These are phyloP conservation scores for Cotesia typhae DNA, from an alignment of 1,140 invertebrate species.

Conservation along the genomic window DNA sequence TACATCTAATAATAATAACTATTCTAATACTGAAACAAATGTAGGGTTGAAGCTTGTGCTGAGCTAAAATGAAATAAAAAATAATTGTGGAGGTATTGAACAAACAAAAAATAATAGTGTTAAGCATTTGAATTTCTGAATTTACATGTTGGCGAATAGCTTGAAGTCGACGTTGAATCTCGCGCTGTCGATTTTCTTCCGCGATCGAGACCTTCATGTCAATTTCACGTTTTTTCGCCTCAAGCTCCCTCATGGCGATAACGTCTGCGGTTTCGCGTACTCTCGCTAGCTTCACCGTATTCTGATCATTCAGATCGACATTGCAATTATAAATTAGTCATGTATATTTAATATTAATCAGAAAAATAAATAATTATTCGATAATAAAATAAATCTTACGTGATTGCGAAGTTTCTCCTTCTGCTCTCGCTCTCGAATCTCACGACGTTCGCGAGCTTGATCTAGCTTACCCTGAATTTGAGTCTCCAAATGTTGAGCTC, in stretches of 20 bases:
- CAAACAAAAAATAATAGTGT: constrained; percentile 26
- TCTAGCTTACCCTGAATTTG: constrained; percentile 79
- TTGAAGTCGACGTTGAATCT: constrained; percentile 82
- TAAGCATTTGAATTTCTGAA: constrained; percentile 25
- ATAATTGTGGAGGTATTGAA: constrained; percentile 19
- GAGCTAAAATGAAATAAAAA: constrained; percentile 34
- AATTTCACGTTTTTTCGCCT: constrained; percentile 69
- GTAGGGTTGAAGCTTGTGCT: not conserved
- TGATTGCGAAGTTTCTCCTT: constrained; percentile 79
- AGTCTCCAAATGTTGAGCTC: constrained; percentile 72
- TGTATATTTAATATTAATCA: constrained; percentile 35
- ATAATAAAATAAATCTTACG: constrained; percentile 65
- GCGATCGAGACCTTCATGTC: constrained; percentile 70
- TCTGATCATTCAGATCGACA: constrained; percentile 61
- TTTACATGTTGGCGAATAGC: constrained; percentile 77
- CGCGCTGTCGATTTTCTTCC: constrained; percentile 80
- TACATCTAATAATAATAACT: not conserved
- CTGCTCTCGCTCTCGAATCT: constrained; percentile 75
- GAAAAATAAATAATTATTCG: constrained; percentile 10
- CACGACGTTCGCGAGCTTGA: constrained; percentile 74
- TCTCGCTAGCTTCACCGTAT: constrained; percentile 74
- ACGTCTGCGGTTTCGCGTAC: constrained; percentile 73
- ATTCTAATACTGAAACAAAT: not conserved
- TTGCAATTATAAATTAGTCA: constrained; percentile 26
- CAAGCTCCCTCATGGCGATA: constrained; percentile 74